Base-by-base conservation (phyloP, 2,113 vertebrate species). In the Coreoperca whiteheadi region DNA sequence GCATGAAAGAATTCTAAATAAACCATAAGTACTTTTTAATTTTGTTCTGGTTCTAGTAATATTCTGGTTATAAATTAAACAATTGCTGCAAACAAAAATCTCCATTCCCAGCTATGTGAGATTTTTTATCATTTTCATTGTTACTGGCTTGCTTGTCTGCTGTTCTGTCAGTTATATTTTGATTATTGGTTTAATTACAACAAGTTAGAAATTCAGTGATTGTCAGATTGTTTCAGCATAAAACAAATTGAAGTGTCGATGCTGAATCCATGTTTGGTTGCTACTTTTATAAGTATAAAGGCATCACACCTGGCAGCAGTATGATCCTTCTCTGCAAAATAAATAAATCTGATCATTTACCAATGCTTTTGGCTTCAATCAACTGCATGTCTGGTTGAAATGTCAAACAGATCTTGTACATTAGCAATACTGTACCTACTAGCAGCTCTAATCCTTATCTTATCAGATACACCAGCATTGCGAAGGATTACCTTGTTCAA, bases 271-370 rank as follows among this genome's bases (percentile, higher is more conserved):
- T 54, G 30, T 61, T 78, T 48, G 28, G 74, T n/a, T 61, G 69
- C 34, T 41, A 43, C 67, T 79, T 74, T 85, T 70, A 54, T 63
- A 81, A 73, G 65, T 48, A 78, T 82, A 37, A 88, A 87, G 30
- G 43, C 77, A 79, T 85, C 46, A 59, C 74, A 85, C 56, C 57
- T 77, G 80, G 81, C 87, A 46, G 41, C 8, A 6, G 68, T 43
- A 57, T 34, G 34, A 83, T 87, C 66, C 51, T 67, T 87, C 77
- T 46, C 83, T 69, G 59, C 51, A 69, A 88, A 86, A 70, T 77
- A 63, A 81, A 91, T 75, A 28, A 75, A 92, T 87, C 76, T 34
- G 88, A 88, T 90, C 84, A 72, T 81, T 91, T 89, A 84, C 81
- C 74, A 71, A 81, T 66, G 83, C 74, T 90, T 87, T 87, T 83